Percentiles rank a stretch among this genome's conserved stretches.
phyloP scores from a whole-genome alignment of 1,140 invertebrate genomes.

The Ceratina australensis region DNA sequence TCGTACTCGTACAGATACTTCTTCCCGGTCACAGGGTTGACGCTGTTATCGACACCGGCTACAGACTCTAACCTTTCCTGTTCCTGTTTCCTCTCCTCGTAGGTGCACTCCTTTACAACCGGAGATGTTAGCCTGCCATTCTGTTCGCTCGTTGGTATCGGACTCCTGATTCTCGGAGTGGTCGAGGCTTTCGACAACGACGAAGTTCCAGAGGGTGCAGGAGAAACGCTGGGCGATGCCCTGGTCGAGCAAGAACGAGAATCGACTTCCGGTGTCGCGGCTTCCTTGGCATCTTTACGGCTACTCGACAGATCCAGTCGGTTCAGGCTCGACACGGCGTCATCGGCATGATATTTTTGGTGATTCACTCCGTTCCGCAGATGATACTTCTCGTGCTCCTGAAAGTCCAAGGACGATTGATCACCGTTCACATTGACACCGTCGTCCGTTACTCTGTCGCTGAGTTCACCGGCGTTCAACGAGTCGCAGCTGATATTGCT shows the following conservation, averaged over 20 bases:
- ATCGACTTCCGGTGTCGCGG: slow-evolving; percentile 31
- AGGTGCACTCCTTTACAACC: slow-evolving; percentile 84
- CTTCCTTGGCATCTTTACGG: neutral
- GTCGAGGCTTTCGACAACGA: slow-evolving; percentile 67
- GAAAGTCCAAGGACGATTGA: neutral
- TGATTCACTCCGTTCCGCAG: slow-evolving; percentile 19
- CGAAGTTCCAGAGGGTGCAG: slow-evolving; percentile 59
- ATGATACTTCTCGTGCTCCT: neutral
- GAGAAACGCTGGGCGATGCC: slow-evolving; percentile 53
- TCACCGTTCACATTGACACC: slow-evolving; percentile 4
- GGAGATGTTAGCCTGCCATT: slow-evolving; percentile 58
- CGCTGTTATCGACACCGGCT: slow-evolving; percentile 51
- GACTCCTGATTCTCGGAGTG: slow-evolving; percentile 64
- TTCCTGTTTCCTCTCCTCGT: slow-evolving; percentile 82
- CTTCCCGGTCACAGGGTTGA: slow-evolving; percentile 77
- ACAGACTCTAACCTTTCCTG: slow-evolving; percentile 79
- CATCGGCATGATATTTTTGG: slow-evolving; percentile 1
- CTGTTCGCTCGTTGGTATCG: slow-evolving; percentile 31
- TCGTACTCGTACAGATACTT: slow-evolving; percentile 85
- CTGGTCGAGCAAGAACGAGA: slow-evolving; percentile 45
- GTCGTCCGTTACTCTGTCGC: slow-evolving; percentile 6
- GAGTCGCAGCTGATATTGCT: slow-evolving; percentile 87
- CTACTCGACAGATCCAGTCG: slow-evolving; percentile 32
- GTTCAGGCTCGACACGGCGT: slow-evolving; percentile 15
- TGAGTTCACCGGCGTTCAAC: slow-evolving; percentile 84